Evolutionary conservation across 2,113 vertebrate species (phyloP).

Genomic region (Lepidothrix coronata): DNA sequence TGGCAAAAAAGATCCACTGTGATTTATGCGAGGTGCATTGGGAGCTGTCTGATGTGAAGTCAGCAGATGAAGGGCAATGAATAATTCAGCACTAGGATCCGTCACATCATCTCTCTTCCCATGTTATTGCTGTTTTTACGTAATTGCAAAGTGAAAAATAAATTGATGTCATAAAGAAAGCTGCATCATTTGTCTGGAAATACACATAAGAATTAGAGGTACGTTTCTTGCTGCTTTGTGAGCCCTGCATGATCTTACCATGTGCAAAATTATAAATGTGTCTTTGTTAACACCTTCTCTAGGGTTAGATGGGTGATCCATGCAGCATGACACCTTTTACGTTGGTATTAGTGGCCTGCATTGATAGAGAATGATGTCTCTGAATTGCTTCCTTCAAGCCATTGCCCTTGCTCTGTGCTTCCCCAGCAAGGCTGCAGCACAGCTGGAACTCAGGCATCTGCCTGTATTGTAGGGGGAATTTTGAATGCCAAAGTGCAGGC

Average conservation of each 20-base stretch:
- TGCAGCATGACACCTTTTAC: not conserved
- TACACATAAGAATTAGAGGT: constrained; percentile 34
- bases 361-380: constrained; percentile 6
- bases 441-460: not conserved
- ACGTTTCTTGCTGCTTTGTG: constrained; percentile 33
- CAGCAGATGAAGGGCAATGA: constrained; percentile 75
- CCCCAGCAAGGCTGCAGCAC: not conserved
- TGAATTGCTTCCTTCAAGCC: not conserved
- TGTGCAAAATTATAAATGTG: constrained; percentile 63
- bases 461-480: not conserved
- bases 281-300: constrained; percentile 39
- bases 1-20: constrained; percentile 62
- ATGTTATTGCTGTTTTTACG: constrained; percentile 74
- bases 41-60: constrained; percentile 73
- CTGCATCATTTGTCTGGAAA: constrained; percentile 63
- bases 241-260: not conserved
- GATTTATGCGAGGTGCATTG: constrained; percentile 68
- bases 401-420: not conserved
- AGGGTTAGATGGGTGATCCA: constrained; percentile 8
- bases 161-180: constrained; percentile 78
- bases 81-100: constrained; percentile 74
- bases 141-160: constrained; percentile 78
- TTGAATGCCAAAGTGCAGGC: not conserved
- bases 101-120: constrained; percentile 70
- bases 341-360: not conserved